Conservation (phyloP, 1,140 invertebrate species). For the Apis dorsata region DNA sequence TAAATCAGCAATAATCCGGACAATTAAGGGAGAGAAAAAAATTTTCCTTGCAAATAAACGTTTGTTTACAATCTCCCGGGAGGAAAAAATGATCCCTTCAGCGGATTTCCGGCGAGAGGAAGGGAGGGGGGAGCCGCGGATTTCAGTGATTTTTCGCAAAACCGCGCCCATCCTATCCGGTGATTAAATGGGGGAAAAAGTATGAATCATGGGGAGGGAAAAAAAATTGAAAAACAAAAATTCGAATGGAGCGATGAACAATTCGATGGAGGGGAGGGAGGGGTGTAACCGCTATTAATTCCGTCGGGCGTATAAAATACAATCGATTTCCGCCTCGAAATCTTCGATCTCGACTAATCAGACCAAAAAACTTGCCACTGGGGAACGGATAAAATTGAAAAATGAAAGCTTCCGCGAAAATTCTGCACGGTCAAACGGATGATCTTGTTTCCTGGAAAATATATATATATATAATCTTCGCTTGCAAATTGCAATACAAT, state of each 20-base stretch:
- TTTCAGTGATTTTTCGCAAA: not conserved
- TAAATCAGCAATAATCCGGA: not conserved
- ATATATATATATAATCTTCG: too few species aligned
- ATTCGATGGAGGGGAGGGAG: not conserved
- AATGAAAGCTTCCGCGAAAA: not conserved
- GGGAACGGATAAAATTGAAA: not conserved
- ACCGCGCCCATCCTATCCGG: not conserved
- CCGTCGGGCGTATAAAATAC: not conserved
- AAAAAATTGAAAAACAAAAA: not conserved
- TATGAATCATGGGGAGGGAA: not conserved
- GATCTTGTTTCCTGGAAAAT: too few species aligned
- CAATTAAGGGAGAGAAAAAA: not conserved
- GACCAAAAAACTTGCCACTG: not conserved
- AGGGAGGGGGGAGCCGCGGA: too few species aligned
- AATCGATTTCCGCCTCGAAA: not conserved
- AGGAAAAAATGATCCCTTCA: not conserved
- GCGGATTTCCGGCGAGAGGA: not conserved
- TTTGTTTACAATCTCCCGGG: not conserved
- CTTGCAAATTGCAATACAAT: too few species aligned
- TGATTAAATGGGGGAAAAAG: conserved; percentile 4
- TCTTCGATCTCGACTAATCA: not conserved
- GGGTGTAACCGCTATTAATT: not conserved
- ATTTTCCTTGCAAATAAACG: not conserved
- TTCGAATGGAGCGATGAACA: not conserved
- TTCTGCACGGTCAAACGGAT: too few species aligned